phyloP scores from a whole-genome alignment of 2,888 invertebrate species.

The Synergus gifuensis region DNA sequence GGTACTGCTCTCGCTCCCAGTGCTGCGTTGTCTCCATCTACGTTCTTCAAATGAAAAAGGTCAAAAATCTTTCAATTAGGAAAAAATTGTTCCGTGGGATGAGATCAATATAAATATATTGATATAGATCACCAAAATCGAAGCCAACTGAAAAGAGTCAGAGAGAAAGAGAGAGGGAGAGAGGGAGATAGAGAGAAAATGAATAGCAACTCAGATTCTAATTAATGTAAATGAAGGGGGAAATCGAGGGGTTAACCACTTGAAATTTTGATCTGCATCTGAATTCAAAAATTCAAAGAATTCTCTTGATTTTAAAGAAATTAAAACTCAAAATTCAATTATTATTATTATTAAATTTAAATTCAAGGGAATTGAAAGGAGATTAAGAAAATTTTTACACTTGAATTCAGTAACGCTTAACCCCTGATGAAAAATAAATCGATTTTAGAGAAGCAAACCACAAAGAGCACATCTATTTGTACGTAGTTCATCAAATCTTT shows the following conservation, averaged over 20 bases:
- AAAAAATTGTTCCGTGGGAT: not conserved
- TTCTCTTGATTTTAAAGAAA: too few relatives aligned
- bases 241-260: not conserved
- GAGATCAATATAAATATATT: too few relatives aligned
- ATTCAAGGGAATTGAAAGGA: too few relatives aligned
- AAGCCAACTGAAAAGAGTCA: conserved; percentile 5
- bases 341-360: too few relatives aligned
- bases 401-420: too few relatives aligned
- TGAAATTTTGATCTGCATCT: too few relatives aligned
- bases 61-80: not conserved
- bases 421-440: not conserved
- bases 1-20: conserved; percentile 74
- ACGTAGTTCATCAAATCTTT: conserved; percentile 41
- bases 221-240: not conserved
- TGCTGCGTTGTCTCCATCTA: conserved; percentile 72
- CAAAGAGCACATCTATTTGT: conserved; percentile 12
- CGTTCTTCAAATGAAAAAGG: conserved; percentile 61
- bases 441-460: not conserved
- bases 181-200: not conserved
- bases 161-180: not conserved
- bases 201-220: not conserved
- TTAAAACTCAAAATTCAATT: too few relatives aligned
- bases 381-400: too few relatives aligned
- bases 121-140: not conserved
- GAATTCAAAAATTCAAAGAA: too few relatives aligned